Evolutionary conservation across 92 coral and sea anemone genomes (phyloP).

Genomic region (Epizoanthus fatuus): DNA sequence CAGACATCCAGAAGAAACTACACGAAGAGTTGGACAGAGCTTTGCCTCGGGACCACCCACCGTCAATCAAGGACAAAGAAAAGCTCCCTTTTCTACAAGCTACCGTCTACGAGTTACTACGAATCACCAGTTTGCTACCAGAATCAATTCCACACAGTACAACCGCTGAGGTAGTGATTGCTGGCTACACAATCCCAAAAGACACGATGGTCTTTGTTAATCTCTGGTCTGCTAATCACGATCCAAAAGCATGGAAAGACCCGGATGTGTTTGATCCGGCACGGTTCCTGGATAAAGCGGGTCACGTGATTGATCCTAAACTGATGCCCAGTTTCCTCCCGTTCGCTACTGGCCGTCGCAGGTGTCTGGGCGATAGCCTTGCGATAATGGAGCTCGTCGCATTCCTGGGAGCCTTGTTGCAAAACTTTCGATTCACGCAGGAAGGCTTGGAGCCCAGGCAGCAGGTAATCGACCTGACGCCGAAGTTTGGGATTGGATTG

Average conservation of each 20-base stretch:
- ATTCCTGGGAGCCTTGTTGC: constrained; percentile 48
- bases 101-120: constrained; percentile 9
- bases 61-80: background rate
- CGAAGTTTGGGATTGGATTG: background rate
- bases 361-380: constrained; percentile 53
- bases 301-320: constrained; percentile 55
- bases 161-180: background rate
- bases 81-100: constrained; percentile 3
- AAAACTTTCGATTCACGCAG: constrained; percentile 51
- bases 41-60: background rate
- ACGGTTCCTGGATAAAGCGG: constrained; percentile 48
- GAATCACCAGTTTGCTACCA: constrained; percentile 1
- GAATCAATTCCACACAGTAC: background rate
- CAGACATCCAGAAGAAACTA: constrained; percentile 40
- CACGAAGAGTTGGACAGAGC: background rate
- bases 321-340: constrained; percentile 52
- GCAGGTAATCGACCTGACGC: constrained; percentile 41
- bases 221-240: constrained; percentile 64
- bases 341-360: constrained; percentile 58
- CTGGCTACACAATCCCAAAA: constrained; percentile 22
- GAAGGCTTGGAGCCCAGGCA: constrained; percentile 45
- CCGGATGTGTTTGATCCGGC: constrained; percentile 62
- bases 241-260: constrained; percentile 55
- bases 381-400: constrained; percentile 15
- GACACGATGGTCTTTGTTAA: constrained; percentile 52